Base-by-base conservation (phyloP, 2,888 invertebrate genomes). In the Itoplectis maculator region DNA sequence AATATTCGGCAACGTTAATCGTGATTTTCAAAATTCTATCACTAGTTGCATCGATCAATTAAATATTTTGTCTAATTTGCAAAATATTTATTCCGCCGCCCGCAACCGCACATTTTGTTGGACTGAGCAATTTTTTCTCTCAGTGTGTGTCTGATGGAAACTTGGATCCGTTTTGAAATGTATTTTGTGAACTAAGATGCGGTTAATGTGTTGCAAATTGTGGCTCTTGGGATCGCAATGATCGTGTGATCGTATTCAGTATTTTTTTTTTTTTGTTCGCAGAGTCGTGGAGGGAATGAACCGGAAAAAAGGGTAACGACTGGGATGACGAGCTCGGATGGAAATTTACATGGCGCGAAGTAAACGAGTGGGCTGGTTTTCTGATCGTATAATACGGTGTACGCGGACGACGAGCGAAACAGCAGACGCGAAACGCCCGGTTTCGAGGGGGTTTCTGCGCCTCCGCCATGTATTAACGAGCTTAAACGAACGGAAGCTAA, bases 401-500 rank as follows among this genome's bases (percentile, higher is more conserved):
- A 68, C 76, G n/a, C n/a, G n/a, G n/a, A 76, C 73, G 77, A 83
- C 69, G 82, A 77, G 82, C n/a, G n/a, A 83, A 77, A 83, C 72
- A 68, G 69, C 76, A 68, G 70, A 65, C 65, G 56, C 51, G 6
- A 72, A 65, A 54, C 63, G 68, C 2, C 59, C 20, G n/a, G 49
- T 49, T 74, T 47, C 56, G 70, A 23, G 69, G 70, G 76, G 59
- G 70, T 65, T 63, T 81, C 70, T 81, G 70, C 74, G 81, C 65
- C 82, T 79, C 76, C 35, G 51, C 66, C 40, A 37, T 78, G 85
- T 92, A 92, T 92, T 92, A 92, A 92, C 91, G 90, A 92, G 92
- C 92, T 92, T 91, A 92, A 92, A 92, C 90, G 92, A 92, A 92
- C 92, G 92, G 92, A 92, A 92, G 92, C 92, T 90, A 91, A 92